These are phyloP conservation scores for Plecturocebus donacophilus DNA, from an alignment of 2,113 vertebrate genomes.

Conservation along the genomic window DNA sequence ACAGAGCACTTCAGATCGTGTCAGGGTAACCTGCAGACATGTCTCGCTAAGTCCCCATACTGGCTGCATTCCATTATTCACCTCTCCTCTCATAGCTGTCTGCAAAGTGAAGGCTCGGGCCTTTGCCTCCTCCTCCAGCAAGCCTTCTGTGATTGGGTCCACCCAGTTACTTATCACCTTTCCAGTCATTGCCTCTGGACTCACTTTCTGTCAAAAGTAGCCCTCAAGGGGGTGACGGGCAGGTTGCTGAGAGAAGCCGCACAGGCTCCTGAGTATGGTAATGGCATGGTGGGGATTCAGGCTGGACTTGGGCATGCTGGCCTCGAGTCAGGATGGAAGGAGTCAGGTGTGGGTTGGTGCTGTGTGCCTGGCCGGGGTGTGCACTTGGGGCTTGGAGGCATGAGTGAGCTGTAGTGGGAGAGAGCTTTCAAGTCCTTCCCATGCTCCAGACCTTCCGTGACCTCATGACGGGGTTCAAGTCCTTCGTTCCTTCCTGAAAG, in stretches of 20 bases:
- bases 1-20: background rate
- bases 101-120: background rate
- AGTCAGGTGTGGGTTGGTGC: background rate
- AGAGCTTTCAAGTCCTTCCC: background rate
- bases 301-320: no score
- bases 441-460: background rate
- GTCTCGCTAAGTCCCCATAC: background rate
- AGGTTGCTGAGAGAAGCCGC: background rate
- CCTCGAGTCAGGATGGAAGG: background rate
- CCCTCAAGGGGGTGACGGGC: no score
- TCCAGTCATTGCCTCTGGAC: background rate
- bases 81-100: background rate
- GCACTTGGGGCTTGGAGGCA: background rate
- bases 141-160: background rate
- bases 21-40: background rate
- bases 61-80: background rate
- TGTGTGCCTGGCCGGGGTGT: background rate
- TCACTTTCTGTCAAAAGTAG: background rate
- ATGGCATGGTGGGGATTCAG: background rate
- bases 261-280: background rate
- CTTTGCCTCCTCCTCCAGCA: background rate
- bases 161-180: background rate
- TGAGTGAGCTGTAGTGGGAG: rapidly evolving
- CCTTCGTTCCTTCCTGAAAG: background rate
- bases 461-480: background rate